These are phyloP conservation scores for Morone chrysops DNA, from an alignment of 2,113 vertebrate species.

Conservation along the genomic window DNA sequence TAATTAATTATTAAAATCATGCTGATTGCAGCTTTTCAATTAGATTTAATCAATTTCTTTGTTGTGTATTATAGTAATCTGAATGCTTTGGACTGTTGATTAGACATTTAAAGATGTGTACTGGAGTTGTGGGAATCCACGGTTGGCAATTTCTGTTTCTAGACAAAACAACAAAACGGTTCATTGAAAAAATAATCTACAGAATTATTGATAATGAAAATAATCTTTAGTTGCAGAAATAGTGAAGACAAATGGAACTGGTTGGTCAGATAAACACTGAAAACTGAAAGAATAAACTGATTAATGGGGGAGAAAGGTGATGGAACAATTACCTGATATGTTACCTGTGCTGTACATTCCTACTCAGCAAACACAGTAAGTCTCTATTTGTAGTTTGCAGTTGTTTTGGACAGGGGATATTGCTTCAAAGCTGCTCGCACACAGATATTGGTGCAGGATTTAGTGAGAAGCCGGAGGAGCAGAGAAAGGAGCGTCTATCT, in stretches of 20 bases:
- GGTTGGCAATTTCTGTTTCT: not conserved
- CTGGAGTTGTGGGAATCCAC: not conserved
- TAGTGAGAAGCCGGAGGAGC: constrained; percentile 17
- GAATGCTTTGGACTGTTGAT: not conserved
- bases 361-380: not conserved
- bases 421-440: constrained; percentile 24
- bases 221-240: no score
- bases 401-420: not conserved
- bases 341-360: not conserved
- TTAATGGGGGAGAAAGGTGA: not conserved
- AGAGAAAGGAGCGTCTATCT: constrained; percentile 59
- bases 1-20: no score
- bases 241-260: not conserved
- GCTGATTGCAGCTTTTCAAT: no score
- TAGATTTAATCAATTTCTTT: not conserved
- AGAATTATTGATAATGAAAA: no score
- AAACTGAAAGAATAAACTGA: not conserved
- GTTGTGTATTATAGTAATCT: not conserved
- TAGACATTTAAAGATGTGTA: not conserved
- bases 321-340: not conserved
- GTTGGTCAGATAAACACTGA: not conserved
- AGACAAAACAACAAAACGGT: not conserved
- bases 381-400: not conserved
- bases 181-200: not conserved
- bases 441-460: constrained; percentile 30